Percentiles rank a stretch among this genome's conserved stretches.
phyloP scores from a whole-genome alignment of 2,888 invertebrate species.

The Synergus japonicus region DNA sequence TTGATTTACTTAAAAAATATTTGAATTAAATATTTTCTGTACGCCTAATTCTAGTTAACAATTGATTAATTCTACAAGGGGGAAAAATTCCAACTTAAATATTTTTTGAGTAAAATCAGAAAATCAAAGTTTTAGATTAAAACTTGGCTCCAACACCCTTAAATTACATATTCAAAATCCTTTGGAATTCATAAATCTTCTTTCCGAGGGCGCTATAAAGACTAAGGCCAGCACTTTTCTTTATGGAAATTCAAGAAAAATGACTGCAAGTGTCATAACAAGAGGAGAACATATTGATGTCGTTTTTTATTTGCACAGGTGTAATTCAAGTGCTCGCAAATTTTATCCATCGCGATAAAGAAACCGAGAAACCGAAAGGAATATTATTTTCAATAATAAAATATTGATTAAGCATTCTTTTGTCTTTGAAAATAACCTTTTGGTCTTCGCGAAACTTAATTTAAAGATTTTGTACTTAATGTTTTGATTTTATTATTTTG shows the following conservation, averaged over 20 bases:
- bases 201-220: no score
- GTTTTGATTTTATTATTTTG: not conserved
- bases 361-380: not conserved
- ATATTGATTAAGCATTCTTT: no score
- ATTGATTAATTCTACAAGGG: no score
- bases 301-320: constrained; percentile 26
- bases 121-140: no score
- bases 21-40: no score
- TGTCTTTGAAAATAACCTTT: not conserved
- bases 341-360: not conserved
- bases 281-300: not conserved
- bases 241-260: constrained; percentile 7
- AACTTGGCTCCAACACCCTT: no score
- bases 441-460: not conserved
- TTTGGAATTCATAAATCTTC: no score
- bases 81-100: no score
- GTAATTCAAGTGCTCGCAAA: not conserved
- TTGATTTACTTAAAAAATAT: no score
- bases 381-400: not conserved
- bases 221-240: not conserved
- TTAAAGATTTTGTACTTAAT: not conserved
- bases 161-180: no score
- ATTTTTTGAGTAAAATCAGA: no score
- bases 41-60: no score
- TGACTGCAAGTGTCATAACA: constrained; percentile 11